Base-by-base conservation (phyloP, 2,113 vertebrate genomes). In the Corvus hawaiiensis region DNA sequence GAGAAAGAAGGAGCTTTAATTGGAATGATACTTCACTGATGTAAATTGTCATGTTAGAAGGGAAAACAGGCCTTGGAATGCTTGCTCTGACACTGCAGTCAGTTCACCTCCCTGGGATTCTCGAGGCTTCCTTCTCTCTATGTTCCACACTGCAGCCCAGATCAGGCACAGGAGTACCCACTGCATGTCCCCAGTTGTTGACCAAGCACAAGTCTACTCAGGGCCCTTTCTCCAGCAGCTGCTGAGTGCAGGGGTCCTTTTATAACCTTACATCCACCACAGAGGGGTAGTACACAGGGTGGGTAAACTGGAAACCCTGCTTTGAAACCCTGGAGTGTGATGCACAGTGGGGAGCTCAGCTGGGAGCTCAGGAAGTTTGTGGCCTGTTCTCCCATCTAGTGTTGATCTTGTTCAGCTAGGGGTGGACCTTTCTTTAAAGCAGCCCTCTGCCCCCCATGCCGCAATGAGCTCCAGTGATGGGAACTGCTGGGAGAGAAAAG, bases 391-490 rank as follows among this genome's bases (percentile, higher is more conserved):
- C 39, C 79, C 62, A 67, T 44, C 33, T 52, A 59, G 21, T 32
- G 48, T 41, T 66, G 43, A 59, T 56, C 16, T 74, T 54, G 6
- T 62, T 93, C 63, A 74, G 19, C 41, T 37, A 32, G n/a, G 13
- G 10, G 5, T 30, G 48, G 46, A 74, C 26, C n/a, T 59, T 63
- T 16, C 62, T 81, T 67, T 33, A 51, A 62, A 81, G 26, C 13
- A 87, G 19, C 2, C 10, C 51, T 17, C 5, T 22, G 16, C 5
- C 51, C 10, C 16, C 22, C 51, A 20, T 28, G 39, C 54, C 1
- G 0, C n/a, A 68, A 14, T 2, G 3, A 81, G 16, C 22, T 46
- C 10, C 27, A 71, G 55, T 0, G 1, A 27, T 52, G 77, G 35
- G 69, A 96, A 90, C 48, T 84, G 16, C 64, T 58, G 52, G 26